Base-by-base conservation (phyloP, 2,113 vertebrate species). In the Oncorhynchus gorbuscha region DNA sequence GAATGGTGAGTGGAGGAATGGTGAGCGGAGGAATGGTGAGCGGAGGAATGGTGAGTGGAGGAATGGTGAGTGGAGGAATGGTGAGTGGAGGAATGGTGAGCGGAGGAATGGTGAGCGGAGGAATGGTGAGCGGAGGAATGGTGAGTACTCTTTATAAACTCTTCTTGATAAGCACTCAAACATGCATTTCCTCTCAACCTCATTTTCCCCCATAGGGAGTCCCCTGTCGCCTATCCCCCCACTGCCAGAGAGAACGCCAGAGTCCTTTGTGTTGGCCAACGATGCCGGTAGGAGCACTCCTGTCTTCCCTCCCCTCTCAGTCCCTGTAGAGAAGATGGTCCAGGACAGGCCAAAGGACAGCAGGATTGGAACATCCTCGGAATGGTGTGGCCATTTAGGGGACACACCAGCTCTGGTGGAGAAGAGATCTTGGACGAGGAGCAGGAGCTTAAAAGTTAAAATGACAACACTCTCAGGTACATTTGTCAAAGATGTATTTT, bases 231-330 rank as follows among this genome's bases (percentile, higher is more conserved):
- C 91, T 30, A 84, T 64, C 2, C 98, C 98, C 0, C 95, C 96
- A 18, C 93, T 99, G 78, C 97, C 98, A 5, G 93, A 96, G 84
- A 92, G 98, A 90, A 99, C 97, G 4, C 96, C 96, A 0, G 97
- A 97, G 79, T 99, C 97, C 22, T 98, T 94, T 67, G 93, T 95
- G 18, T 74, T 97, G 87, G 89, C 90, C 24, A 32, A 20, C 4
- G 91, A 96, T 69, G 3, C 78, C 2, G 95, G 96, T 98, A 84
- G 32, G 69, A 32, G 66, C 22, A 12, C 65, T 67, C 5, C 16
- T 12, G 30, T 26, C 30, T 20, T 76, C 48, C 0, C 24, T n/a
- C 39, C 0, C 49, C 55, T 48, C 48, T 76, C 71, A 93, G 91
- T 80, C 83, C 71, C 88, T 22, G 79, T 73, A 11, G 77, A 80